phyloP scores from a whole-genome alignment of 2,797 vertebrate species.

The Peromyscus aztecus region DNA sequence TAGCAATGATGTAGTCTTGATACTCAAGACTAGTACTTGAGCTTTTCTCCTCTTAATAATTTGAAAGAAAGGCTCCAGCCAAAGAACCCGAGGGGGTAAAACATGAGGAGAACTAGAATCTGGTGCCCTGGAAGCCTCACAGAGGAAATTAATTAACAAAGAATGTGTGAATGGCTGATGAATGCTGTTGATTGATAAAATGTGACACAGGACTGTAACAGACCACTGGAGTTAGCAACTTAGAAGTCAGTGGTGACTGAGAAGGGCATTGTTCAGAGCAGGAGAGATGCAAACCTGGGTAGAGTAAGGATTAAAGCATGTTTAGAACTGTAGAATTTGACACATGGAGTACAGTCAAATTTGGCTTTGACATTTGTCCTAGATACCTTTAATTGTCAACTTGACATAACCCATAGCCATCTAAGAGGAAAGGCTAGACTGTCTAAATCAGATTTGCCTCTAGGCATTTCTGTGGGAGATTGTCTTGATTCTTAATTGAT shows the following conservation, averaged over 20 bases:
- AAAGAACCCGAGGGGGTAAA: not conserved
- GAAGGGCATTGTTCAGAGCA: not conserved
- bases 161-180: not conserved
- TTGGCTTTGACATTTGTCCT: not conserved
- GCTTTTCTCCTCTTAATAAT: not conserved
- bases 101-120: not conserved
- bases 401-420: not conserved
- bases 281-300: not conserved
- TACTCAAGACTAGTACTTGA: not conserved
- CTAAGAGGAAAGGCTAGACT: not conserved
- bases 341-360: too few relatives aligned
- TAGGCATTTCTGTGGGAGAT: not conserved
- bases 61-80: not conserved
- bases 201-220: not conserved
- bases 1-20: not conserved
- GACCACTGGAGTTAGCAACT: not conserved
- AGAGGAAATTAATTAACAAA: not conserved
- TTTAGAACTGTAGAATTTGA: not conserved
- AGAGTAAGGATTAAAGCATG: not conserved
- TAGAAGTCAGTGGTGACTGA: not conserved
- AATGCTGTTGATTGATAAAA: not conserved
- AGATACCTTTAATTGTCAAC: not conserved
- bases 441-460: not conserved
- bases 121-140: not conserved
- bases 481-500: not conserved